Evolutionary conservation across 2,888 invertebrate genomes (phyloP), one percentile per base, ranked within the genome.

Genomic region (Erebia ligea): DNA sequence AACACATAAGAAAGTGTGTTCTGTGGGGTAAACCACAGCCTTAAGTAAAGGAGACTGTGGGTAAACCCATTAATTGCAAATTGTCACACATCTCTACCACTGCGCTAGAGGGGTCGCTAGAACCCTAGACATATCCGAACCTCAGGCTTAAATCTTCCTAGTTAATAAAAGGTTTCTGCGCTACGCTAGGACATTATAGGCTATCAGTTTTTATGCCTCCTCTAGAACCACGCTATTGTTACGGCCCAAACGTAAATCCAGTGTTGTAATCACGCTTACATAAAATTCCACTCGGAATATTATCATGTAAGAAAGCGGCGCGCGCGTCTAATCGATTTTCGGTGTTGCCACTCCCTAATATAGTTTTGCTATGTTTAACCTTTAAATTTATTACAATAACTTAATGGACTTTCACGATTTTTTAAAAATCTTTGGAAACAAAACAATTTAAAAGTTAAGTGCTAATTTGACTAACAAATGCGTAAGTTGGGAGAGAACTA

Each of bases 241-340:
- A 67, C 68, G 73, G 76, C 74, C 76, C 78, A 76, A 81, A 81
- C 79, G 83, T 84, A 84, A 84, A 83, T 81, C 80, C 77, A 74
- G 69, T 76, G 77, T 77, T 76, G 74, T 79, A 80, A 80, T 76
- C 76, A 74, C 78, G 75, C 77, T 79, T 83, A 84, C 86, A 86
- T 73, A 76, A 78, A 84, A 86, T 82, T 84, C 85, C 84, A 86
- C 81, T 82, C 77, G 73, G 72, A 75, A 78, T 74, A 76, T 73
- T 74, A 76, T 73, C 77, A 59, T 77, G 79, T 80, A 79, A 72
- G 63, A 71, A 50, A 68, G 72, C 76, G 73, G 79, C 79, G 80
- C 81, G 80, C 79, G 81, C 81, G 77, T 70, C 75, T 82, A 83
- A 85, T 84, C 81, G 82, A 80, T 81, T 83, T 81, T 82, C 80